A percentile compares a stretch with the other conserved stretches of the same genome.
phyloP scores from a whole-genome alignment of 2,113 vertebrate genomes.

The Lagenorhynchus albirostris region DNA sequence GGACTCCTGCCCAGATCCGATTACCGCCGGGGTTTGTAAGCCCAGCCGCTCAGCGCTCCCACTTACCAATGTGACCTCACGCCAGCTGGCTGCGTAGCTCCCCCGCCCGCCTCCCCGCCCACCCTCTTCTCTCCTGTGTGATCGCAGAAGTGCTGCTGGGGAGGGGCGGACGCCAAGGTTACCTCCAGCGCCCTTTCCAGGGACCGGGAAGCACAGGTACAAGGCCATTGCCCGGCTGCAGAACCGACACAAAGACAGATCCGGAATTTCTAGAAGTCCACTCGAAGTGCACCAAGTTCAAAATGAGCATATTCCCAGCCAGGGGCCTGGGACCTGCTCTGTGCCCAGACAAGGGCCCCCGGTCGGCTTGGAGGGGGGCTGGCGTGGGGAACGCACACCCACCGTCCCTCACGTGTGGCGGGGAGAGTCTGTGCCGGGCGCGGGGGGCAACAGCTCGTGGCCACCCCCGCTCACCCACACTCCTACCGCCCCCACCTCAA shows the following conservation, averaged over 20 bases:
- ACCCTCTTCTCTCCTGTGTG: not conserved
- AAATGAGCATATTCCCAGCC: accelerated
- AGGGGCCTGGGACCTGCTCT: not conserved
- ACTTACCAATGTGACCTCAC: accelerated
- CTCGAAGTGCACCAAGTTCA: accelerated
- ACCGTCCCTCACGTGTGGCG: accelerated
- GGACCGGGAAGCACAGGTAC: accelerated
- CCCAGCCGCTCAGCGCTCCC: not conserved
- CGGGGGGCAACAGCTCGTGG: not conserved
- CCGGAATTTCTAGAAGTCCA: accelerated
- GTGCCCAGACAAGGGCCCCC: accelerated
- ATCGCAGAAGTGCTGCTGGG: accelerated
- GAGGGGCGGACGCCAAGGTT: not conserved
- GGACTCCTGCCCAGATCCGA: conserved; percentile 4
- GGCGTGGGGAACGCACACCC: accelerated
- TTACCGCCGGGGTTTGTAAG: not conserved
- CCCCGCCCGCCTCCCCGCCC: accelerated
- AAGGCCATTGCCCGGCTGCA: accelerated
- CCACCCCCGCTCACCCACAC: not conserved
- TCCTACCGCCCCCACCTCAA: accelerated
- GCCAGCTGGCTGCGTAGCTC: not conserved
- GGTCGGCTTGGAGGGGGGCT: too few species aligned
- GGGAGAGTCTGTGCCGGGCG: accelerated
- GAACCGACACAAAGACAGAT: not conserved
- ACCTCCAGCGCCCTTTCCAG: not conserved